These are phyloP conservation scores for Leptura quadrifasciata DNA, from an alignment of 2,888 invertebrate genomes.

Conservation along the genomic window DNA sequence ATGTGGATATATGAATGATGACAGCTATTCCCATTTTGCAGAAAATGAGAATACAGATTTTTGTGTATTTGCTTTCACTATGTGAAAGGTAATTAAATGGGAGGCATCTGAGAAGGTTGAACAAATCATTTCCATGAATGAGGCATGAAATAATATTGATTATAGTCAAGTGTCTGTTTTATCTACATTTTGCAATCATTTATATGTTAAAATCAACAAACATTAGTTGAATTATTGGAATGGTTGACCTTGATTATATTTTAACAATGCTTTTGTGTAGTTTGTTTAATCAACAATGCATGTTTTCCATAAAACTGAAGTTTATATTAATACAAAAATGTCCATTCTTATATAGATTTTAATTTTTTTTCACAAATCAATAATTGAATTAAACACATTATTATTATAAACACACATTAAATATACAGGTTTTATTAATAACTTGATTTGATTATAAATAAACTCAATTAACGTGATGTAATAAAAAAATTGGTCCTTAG, in stretches of 20 bases:
- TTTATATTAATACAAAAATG: neutral
- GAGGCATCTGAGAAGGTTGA: no score
- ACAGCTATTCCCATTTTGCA: no score
- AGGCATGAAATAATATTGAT: no score
- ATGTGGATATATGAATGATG: no score
- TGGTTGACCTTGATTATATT: conserved; percentile 26
- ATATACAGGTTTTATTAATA: neutral
- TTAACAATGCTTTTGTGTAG: neutral
- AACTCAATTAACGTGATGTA: neutral
- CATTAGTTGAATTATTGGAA: neutral
- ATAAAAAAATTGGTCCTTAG: neutral
- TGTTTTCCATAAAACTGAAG: neutral
- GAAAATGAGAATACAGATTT: no score
- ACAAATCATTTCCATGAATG: no score
- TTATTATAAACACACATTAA: neutral
- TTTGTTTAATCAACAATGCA: neutral
- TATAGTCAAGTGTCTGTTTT: no score
- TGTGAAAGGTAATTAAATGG: no score
- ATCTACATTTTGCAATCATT: neutral
- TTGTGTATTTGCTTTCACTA: no score
- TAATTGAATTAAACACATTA: neutral
- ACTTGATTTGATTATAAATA: neutral
- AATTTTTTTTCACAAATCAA: neutral
- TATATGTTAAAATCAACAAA: neutral
- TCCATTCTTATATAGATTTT: neutral